Conservation (phyloP, 2,888 invertebrate genomes). For the Miltochrista miniata region DNA sequence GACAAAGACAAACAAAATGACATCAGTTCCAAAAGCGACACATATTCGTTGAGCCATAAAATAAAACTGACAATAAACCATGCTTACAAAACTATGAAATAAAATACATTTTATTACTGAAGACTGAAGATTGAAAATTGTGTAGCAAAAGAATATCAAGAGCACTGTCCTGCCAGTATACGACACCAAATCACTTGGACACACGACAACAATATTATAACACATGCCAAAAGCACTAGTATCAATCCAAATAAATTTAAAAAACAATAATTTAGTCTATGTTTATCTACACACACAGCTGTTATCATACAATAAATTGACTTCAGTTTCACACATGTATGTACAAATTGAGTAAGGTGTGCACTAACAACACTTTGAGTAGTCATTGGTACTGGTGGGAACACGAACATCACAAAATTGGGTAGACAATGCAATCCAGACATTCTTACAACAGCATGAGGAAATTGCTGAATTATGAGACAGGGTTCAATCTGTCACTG, state of each 20-base stretch:
- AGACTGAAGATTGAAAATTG: background rate
- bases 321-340: slow-evolving; percentile 15
- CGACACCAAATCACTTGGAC: background rate
- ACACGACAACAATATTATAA: background rate
- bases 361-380: slow-evolving; percentile 19
- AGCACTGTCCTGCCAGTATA: background rate
- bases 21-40: slow-evolving; percentile 22
- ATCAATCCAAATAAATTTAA: background rate
- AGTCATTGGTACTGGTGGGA: slow-evolving; percentile 13
- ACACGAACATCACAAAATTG: slow-evolving; percentile 7
- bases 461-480: background rate
- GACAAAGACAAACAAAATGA: slow-evolving; percentile 24
- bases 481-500: background rate
- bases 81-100: slow-evolving; percentile 9
- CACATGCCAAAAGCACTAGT: background rate
- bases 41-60: slow-evolving; percentile 14
- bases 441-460: background rate
- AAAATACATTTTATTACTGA: background rate
- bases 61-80: slow-evolving; percentile 7
- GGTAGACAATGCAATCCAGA: background rate
- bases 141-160: background rate
- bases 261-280: slow-evolving; percentile 19
- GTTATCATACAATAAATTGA: slow-evolving; percentile 16
- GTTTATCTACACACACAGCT: slow-evolving; percentile 18
- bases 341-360: slow-evolving; percentile 11